phyloP scores from a whole-genome alignment of 2,797 vertebrate species.

The Anguilla megastoma region DNA sequence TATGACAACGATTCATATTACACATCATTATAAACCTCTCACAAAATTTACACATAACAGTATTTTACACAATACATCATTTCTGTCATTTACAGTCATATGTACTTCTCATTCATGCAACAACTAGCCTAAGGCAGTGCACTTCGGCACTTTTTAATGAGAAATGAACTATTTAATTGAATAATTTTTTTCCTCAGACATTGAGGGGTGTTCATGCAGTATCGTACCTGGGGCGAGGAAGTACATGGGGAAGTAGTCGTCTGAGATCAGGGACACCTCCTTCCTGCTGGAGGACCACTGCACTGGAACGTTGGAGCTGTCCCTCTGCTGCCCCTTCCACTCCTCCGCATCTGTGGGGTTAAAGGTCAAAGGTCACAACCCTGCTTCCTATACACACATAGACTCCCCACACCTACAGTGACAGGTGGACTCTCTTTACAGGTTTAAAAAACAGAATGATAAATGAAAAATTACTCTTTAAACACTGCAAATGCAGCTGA shows the following conservation, averaged over 20 bases:
- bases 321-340: slow-evolving; percentile 86
- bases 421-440: background rate
- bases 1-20: no score
- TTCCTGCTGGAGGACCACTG: slow-evolving; percentile 79
- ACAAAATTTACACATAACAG: no score
- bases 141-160: no score
- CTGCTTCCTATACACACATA: background rate
- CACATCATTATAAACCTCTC: no score
- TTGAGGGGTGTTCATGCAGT: background rate
- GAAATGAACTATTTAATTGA: no score
- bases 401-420: background rate
- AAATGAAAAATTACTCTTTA: background rate
- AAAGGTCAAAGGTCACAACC: background rate
- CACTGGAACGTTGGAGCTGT: slow-evolving; percentile 74
- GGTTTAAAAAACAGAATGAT: background rate
- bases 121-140: no score
- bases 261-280: slow-evolving; percentile 85
- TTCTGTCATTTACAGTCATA: no score
- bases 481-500: background rate
- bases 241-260: slow-evolving; percentile 92
- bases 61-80: no score
- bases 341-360: slow-evolving; percentile 74
- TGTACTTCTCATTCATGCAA: no score
- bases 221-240: slow-evolving; percentile 86
- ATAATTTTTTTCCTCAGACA: background rate